Base-by-base conservation (phyloP, 1,140 invertebrate genomes). In the Heliconius nattereri region DNA sequence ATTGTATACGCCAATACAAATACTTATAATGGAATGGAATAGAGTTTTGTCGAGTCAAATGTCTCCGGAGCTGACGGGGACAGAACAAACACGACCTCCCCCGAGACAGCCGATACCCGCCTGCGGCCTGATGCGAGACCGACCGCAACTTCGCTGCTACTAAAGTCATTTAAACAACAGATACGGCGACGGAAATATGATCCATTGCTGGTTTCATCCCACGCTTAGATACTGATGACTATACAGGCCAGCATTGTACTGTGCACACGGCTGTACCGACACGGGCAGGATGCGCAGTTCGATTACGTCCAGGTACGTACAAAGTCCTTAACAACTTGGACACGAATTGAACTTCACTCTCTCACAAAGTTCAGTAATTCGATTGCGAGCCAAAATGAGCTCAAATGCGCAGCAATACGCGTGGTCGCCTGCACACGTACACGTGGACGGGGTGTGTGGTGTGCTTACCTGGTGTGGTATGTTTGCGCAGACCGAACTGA, bases 311-410 rank as follows among this genome's bases (percentile, higher is more conserved):
- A 84, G 83, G 83, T 85, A 82, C 73, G 81, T 85, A 82, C 83
- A 73, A 82, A 85, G 84, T 81, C 82, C 85, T 84, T 87, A 87
- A 88, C 87, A 86, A 86, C 85, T 85, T 78, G 86, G 81, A 88
- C 88, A 89, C 85, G 87, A 89, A 88, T 89, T 87, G 78, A 78
- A 88, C 85, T 86, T 86, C 87, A 83, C 80, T 74, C 81, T 73
- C 80, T 73, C 23, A 84, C 85, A 81, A 85, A 75, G 29, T 84
- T 79, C 19, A 70, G 45, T 70, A 66, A 75, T 45, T 37, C 3
- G 0, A 37, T 23, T 70, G 35, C 35, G 70, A 2, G 8, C 52
- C n/a, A 81, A 82, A 72, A 29, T 81, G 49, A 79, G 72, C 72
- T 78, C 80, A 84, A 83, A 60, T 1, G 6, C 1, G 37, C 3